Evolutionary conservation across 2,113 vertebrate species (phyloP), one percentile per base, ranked within the genome.

Genomic region (Aspidoscelis tigris): DNA sequence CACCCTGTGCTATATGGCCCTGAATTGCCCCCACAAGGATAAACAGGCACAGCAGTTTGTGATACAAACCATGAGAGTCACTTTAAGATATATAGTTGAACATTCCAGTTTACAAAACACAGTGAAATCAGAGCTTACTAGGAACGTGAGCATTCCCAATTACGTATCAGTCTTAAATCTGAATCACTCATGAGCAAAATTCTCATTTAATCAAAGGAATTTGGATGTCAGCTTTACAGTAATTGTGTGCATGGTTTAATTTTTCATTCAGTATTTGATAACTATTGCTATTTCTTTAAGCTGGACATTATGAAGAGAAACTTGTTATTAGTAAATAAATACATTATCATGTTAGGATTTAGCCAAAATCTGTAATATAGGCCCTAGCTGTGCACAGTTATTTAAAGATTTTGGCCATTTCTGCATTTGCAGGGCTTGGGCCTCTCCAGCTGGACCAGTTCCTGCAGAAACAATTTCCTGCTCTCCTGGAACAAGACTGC

Each of bases 1-100:
- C 89, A 89, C 91, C 88, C 86, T 88, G 84, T 86, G 82, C 89
- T 86, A 91, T 61, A 61, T 61, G 12, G 58, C 88, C 88, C 90
- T 89, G 80, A 89, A 44, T 18, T 33, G 41, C 8, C 22, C 24
- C 26, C 9, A 33, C 8, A 61, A 61, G 58, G 58, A 61, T 61
- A 18, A 61, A 7, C 2, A 9, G 61, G 91, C 86, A 87, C 87
- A 89, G 81, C 55, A 73, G 7, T 86, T 91, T 92, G 71, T 2
- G 47, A 89, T 93, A n/a, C 43, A 74, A 74, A 85, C n/a, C 21
- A 47, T n/a, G 55, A 74, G n/a, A 79, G 24, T 44, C 21, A 53
- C 21, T 61, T 14, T 33, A 80, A 47, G 50, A 61, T 21, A 61
- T 61, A 72, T 58, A 20, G 65, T 43, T 71, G 65, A 9, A 12